Conservation (phyloP, 2,888 invertebrate species). For the Cinara cedri region DNA sequence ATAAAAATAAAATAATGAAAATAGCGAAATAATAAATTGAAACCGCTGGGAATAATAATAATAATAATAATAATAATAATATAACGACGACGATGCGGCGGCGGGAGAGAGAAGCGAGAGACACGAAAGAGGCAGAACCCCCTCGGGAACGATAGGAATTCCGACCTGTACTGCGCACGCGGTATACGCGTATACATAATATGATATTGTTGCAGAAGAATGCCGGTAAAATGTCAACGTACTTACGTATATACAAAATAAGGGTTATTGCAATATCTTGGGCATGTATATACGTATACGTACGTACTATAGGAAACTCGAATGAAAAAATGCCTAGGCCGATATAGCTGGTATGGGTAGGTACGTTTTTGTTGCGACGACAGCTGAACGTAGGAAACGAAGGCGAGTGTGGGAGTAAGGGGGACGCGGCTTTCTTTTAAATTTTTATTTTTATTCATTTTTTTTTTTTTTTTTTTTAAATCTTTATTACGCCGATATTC, state of each 20-base stretch:
- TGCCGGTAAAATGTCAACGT: constrained; percentile 49
- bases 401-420: too few relatives aligned
- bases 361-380: neutral
- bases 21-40: constrained; percentile 33
- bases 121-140: neutral
- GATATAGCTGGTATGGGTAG: too few relatives aligned
- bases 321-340: constrained; percentile 47
- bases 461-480: constrained; percentile 4
- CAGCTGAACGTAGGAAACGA: too few relatives aligned
- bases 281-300: too few relatives aligned
- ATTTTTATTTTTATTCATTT: neutral
- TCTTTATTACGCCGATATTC: neutral
- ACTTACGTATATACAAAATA: neutral
- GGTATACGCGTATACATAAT: too few relatives aligned
- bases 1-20: constrained; percentile 29
- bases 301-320: too few relatives aligned
- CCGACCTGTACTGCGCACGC: neutral
- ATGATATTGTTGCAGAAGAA: constrained; percentile 53
- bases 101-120: too few relatives aligned
- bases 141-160: constrained; percentile 40
- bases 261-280: constrained; percentile 43
- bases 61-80: neutral
- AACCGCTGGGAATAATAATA: constrained; percentile 30
- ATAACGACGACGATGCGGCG: too few relatives aligned
- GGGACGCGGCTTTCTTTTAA: neutral